phyloP scores from a whole-genome alignment of 30 jellyfish, hydroid and myxozoan species.

The Nemopilema nomurai region DNA sequence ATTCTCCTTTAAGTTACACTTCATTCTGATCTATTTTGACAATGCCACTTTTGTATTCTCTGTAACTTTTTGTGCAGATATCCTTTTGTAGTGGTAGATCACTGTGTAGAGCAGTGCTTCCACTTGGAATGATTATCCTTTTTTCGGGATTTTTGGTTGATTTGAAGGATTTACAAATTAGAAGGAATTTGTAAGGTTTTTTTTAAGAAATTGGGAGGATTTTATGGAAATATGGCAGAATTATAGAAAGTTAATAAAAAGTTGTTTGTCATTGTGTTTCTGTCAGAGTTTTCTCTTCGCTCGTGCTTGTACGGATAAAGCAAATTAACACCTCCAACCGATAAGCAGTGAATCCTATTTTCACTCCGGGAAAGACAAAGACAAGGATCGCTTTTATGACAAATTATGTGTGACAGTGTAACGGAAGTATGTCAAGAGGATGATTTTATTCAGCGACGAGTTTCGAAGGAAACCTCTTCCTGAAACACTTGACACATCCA shows the following conservation, averaged over 20 bases:
- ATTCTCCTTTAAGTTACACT: not conserved
- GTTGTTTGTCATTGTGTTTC: not conserved
- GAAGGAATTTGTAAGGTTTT: not conserved
- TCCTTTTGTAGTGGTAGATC: too few species aligned
- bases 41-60: too few species aligned
- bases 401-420: not conserved
- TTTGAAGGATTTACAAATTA: not conserved
- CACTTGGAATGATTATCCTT: constrained; percentile 21
- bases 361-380: not conserved
- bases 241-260: not conserved
- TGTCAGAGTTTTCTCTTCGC: constrained; percentile 15
- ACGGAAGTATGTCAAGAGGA: constrained; percentile 14
- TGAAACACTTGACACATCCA: constrained; percentile 21
- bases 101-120: constrained; percentile 22
- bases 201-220: constrained; percentile 6
- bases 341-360: not conserved
- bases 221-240: not conserved
- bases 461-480: constrained; percentile 14
- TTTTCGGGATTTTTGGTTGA: constrained; percentile 5
- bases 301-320: constrained; percentile 10
- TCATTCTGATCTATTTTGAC: too few species aligned
- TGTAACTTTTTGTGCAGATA: too few species aligned
- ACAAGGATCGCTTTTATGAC: not conserved
- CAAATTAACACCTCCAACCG: constrained; percentile 14
- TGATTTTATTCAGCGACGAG: constrained; percentile 12